Conservation (phyloP, 2,113 vertebrate genomes). For the Peromyscus leucopus region DNA sequence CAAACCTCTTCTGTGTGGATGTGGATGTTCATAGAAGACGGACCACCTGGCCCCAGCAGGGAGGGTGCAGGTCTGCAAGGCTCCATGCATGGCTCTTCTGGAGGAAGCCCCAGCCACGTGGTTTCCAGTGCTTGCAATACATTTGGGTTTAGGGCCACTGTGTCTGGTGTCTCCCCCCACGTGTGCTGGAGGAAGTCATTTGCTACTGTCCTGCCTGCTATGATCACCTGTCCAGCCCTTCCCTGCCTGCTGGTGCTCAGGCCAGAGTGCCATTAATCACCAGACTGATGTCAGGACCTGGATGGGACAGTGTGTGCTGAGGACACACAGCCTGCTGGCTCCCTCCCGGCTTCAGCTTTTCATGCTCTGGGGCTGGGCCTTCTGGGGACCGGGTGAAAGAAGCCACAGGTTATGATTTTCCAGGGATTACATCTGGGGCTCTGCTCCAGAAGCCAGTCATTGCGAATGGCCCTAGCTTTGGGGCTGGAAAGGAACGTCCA, state of each 20-base stretch:
- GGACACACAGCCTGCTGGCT: not conserved
- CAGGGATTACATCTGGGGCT: not conserved
- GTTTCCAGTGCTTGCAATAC: not conserved
- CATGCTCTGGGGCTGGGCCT: not conserved
- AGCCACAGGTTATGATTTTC: not conserved
- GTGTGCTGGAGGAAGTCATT: conserved; percentile 38
- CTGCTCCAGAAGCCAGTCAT: not conserved
- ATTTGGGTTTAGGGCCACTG: not conserved
- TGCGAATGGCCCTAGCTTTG: conserved; percentile 2
- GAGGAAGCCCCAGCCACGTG: not conserved
- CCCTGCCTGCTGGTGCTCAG: conserved; percentile 68
- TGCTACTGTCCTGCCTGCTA: not conserved
- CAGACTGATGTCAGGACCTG: not conserved
- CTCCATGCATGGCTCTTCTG: too few relatives aligned
- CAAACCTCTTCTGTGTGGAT: not conserved
- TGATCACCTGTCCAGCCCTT: conserved; percentile 11
- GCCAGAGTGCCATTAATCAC: conserved; percentile 71
- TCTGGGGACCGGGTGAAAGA: not conserved
- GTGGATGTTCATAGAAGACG: not conserved
- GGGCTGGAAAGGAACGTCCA: not conserved
- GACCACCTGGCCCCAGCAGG: not conserved
- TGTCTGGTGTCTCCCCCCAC: not conserved
- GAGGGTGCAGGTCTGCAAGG: not conserved
- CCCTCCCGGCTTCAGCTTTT: not conserved
- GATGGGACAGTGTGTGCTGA: fast-evolving